Conservation (phyloP, 2,888 invertebrate genomes). For the Leptopilina drosophilae region DNA sequence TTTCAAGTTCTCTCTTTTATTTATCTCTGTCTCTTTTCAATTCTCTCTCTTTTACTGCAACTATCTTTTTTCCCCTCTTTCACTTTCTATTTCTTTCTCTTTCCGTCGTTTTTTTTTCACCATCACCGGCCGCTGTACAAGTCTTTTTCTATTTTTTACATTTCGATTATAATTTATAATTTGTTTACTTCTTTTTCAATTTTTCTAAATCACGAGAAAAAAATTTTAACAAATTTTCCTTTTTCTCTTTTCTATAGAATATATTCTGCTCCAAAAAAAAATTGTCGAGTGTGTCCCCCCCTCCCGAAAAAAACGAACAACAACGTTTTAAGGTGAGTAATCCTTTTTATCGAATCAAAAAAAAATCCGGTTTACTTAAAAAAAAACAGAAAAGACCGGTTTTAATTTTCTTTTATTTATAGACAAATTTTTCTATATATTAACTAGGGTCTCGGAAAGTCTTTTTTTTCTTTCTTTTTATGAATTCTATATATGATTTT, state of each 20-base stretch:
- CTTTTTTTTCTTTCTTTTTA: neutral
- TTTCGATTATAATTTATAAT: neutral
- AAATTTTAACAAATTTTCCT: neutral
- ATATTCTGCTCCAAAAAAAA: conserved; percentile 4
- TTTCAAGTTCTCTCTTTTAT: conserved; percentile 18
- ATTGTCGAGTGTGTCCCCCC: neutral
- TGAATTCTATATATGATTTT: neutral
- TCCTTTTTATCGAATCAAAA: neutral
- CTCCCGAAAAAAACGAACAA: neutral
- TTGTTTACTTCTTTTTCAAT: neutral
- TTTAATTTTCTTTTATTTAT: neutral
- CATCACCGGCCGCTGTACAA: conserved; percentile 42
- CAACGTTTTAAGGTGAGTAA: conserved; percentile 24
- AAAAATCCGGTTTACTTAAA: conserved; percentile 28
- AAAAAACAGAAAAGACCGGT: conserved; percentile 9
- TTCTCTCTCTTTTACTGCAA: conserved; percentile 17
- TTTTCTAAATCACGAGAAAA: too few relatives aligned
- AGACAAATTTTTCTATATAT: neutral
- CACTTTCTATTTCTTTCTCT: conserved; percentile 22
- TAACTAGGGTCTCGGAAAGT: neutral
- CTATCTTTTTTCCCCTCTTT: conserved; percentile 37
- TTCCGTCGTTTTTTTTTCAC: conserved; percentile 22
- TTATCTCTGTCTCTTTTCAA: neutral
- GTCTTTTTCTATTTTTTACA: neutral
- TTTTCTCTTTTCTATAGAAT: conserved; percentile 3